A percentile compares a stretch with the other conserved stretches of the same genome.
phyloP scores from a whole-genome alignment of 2,113 vertebrate genomes.

The Stegostoma tigrinum region DNA sequence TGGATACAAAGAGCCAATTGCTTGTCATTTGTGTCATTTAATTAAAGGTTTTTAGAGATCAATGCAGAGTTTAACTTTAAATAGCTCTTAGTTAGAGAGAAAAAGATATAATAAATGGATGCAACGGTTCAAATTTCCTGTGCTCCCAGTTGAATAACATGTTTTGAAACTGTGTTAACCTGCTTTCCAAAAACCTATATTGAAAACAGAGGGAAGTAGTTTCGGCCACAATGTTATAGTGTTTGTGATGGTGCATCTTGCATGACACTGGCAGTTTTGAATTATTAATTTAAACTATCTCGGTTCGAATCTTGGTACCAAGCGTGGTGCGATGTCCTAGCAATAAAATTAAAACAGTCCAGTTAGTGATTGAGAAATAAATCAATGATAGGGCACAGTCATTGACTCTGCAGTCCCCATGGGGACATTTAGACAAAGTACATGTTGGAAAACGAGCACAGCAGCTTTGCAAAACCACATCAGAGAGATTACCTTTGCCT shows the following conservation, averaged over 20 bases:
- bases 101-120: neutral
- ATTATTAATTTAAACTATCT: neutral
- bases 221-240: neutral
- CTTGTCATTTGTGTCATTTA: neutral
- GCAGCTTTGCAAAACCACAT: neutral
- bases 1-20: neutral
- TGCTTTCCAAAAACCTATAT: neutral
- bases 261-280: neutral
- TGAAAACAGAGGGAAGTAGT: neutral
- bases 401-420: neutral
- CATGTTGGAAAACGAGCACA: neutral
- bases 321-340: neutral
- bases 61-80: neutral
- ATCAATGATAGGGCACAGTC: neutral
- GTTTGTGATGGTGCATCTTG: neutral
- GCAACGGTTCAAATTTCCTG: neutral
- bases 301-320: neutral
- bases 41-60: neutral
- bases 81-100: neutral
- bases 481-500: neutral
- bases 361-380: neutral
- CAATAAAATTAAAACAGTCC: slow-evolving; percentile 1
- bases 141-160: neutral
- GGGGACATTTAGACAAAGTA: neutral
- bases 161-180: neutral